A percentile compares a stretch with the other conserved stretches of the same genome.
phyloP scores from a whole-genome alignment of 2,113 vertebrate species.

The Eudyptes chrysolophus region DNA sequence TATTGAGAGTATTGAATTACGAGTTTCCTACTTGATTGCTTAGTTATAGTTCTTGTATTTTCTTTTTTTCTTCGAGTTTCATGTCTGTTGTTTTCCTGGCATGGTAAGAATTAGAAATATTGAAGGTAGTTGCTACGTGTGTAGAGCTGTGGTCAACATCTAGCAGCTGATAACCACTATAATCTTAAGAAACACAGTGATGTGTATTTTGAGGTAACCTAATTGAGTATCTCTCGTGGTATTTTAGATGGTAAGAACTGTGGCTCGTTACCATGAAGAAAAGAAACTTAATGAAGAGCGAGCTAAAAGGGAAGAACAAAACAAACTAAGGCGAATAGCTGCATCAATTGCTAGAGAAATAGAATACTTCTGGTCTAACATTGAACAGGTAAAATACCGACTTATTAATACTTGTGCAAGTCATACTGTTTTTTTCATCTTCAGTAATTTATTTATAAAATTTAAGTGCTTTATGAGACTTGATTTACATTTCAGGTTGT shows the following conservation, averaged over 20 bases:
- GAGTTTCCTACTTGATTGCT: neutral
- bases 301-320: conserved; percentile 82
- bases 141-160: neutral
- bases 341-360: conserved; percentile 89
- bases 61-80: neutral
- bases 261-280: conserved; percentile 87
- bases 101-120: neutral
- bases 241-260: conserved; percentile 87
- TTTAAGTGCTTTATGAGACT: neutral
- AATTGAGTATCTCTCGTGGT: neutral
- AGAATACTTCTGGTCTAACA: conserved; percentile 93
- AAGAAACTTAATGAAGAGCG: conserved; percentile 82
- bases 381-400: conserved; percentile 80
- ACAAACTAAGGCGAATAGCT: conserved; percentile 85
- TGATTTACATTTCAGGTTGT: conserved; percentile 79
- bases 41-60: neutral
- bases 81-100: neutral
- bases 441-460: neutral
- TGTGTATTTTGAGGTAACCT: neutral
- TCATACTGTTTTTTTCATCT: neutral
- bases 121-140: neutral
- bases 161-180: neutral
- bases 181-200: neutral
- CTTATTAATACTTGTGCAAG: neutral
- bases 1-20: neutral